These are phyloP conservation scores for Caenorhabditis inopinata DNA, from an alignment of 1,140 invertebrate species.

Conservation along the genomic window DNA sequence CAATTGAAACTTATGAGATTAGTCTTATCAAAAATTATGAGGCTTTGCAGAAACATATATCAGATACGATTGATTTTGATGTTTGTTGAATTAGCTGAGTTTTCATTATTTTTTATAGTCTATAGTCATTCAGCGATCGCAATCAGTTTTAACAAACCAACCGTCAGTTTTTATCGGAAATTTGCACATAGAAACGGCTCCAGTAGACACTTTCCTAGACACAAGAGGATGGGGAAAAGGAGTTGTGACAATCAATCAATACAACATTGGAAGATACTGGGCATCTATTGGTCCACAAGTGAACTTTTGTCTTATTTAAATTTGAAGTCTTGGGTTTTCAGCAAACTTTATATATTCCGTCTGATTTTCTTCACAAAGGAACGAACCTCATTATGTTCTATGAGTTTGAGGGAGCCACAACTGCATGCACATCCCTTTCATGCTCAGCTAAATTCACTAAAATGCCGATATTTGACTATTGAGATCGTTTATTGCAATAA, in stretches of 20 bases:
- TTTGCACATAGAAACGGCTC: background rate
- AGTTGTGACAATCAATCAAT: conserved; percentile 35
- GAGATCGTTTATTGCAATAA: background rate
- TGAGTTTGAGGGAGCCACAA: background rate
- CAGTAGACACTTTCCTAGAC: conserved; percentile 39
- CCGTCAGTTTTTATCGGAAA: conserved; percentile 28
- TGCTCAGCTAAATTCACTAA: conserved; percentile 10
- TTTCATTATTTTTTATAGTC: no score
- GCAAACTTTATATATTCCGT: conserved; percentile 34
- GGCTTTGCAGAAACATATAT: background rate
- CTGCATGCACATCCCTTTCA: background rate
- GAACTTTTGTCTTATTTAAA: no score
- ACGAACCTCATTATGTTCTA: conserved; percentile 4
- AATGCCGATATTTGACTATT: background rate
- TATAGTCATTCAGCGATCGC: background rate
- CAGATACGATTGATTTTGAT: background rate
- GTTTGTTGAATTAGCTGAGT: background rate
- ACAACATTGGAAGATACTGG: conserved; percentile 47
- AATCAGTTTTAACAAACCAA: background rate
- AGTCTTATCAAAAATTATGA: background rate
- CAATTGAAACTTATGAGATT: background rate
- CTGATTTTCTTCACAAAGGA: background rate
- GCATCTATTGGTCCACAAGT: conserved; percentile 41
- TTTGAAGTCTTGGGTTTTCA: background rate
- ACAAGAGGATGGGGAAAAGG: conserved; percentile 43